Evolutionary conservation across 2,797 vertebrate genomes (phyloP).

Genomic region (Sciaenops ocellatus): DNA sequence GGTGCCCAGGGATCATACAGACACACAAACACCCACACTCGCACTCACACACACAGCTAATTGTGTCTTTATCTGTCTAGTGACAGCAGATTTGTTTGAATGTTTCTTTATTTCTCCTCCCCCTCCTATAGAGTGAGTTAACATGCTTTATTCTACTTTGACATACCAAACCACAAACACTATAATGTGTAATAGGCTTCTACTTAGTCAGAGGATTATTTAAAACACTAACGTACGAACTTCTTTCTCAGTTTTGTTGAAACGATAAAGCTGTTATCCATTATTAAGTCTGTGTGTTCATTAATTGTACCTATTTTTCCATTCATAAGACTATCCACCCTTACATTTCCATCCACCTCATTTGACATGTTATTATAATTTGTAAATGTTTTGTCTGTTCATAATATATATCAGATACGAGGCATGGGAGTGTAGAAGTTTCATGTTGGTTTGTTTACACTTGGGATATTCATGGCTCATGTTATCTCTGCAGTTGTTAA

Average conservation of each 20-base stretch:
- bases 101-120: conserved; percentile 74
- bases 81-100: conserved; percentile 79
- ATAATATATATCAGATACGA: conserved; percentile 41
- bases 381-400: conserved; percentile 55
- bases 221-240: conserved; percentile 43
- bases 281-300: conserved; percentile 48
- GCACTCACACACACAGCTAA: conserved; percentile 65
- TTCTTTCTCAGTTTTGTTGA: conserved; percentile 55
- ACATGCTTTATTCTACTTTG: conserved; percentile 78
- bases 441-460: conserved; percentile 64
- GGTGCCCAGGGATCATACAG: conserved; percentile 63
- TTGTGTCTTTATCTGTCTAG: conserved; percentile 78
- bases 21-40: conserved; percentile 47
- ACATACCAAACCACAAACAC: conserved; percentile 71
- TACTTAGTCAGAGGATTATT: conserved; percentile 62
- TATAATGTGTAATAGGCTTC: conserved; percentile 59
- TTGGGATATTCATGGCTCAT: conserved; percentile 56
- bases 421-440: conserved; percentile 43
- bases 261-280: conserved; percentile 58
- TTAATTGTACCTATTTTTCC: conserved; percentile 37
- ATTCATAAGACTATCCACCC: conserved; percentile 38
- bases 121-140: conserved; percentile 74
- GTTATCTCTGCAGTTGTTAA: conserved; percentile 47
- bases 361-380: conserved; percentile 44
- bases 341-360: conserved; percentile 47